Conservation (phyloP, 1,140 invertebrate species). For the Zaprionus davidi region DNA sequence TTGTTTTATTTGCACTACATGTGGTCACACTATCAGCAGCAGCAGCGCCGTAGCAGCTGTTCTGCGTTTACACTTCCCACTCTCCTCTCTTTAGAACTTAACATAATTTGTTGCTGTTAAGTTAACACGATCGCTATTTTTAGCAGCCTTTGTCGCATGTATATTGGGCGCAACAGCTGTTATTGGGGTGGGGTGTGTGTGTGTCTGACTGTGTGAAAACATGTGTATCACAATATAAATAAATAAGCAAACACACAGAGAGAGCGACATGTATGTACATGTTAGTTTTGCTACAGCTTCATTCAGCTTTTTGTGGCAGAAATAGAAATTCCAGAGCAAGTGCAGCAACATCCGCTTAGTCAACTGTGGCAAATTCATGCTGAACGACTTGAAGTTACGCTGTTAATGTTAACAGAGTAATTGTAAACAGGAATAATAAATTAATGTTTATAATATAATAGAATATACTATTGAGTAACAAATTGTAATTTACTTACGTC, state of each 20-base stretch:
- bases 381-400: not conserved
- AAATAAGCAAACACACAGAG: conserved; percentile 17
- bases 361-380: conserved; percentile 18
- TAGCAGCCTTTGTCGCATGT: conserved; percentile 27
- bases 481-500: not conserved
- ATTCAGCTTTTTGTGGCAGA: conserved; percentile 43
- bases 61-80: conserved; percentile 2
- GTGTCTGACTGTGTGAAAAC: not conserved
- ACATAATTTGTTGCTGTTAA: conserved; percentile 11
- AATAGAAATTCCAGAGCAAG: conserved; percentile 53
- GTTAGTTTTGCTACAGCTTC: conserved; percentile 13
- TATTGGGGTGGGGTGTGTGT: conserved; percentile 14
- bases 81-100: too few relatives aligned
- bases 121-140: conserved; percentile 55
- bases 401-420: not conserved
- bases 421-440: conserved; percentile 3
- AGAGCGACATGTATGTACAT: not conserved
- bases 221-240: conserved; percentile 4
- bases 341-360: conserved; percentile 43
- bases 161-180: conserved; percentile 49
- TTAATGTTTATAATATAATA: not conserved
- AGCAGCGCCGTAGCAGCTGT: conserved; percentile 23
- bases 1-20: not conserved
- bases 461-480: not conserved
- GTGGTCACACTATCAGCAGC: not conserved